phyloP scores from a whole-genome alignment of 2,888 invertebrate species.

The Octonoba sinensis region DNA sequence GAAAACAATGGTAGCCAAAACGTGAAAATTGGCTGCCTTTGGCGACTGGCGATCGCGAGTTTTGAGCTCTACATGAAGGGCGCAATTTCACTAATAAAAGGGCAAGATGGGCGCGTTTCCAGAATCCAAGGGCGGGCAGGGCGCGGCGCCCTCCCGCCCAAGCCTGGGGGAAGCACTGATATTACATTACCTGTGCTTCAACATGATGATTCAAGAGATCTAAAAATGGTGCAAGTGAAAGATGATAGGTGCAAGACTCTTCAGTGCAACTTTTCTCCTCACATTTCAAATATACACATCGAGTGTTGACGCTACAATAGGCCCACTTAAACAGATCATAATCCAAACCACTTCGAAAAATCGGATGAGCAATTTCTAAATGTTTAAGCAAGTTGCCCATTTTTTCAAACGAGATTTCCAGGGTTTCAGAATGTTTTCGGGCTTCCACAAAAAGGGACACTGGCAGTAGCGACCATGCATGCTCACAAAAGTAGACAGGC shows the following conservation, averaged over 20 bases:
- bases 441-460: conserved; percentile 1
- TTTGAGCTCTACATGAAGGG: too few relatives aligned
- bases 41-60: too few relatives aligned
- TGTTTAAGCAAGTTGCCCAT: conserved; percentile 14
- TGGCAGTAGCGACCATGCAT: conserved; percentile 18
- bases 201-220: conserved; percentile 87
- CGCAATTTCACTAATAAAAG: too few relatives aligned
- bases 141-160: too few relatives aligned
- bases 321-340: conserved; percentile 80
- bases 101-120: too few relatives aligned
- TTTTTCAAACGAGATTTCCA: conserved; percentile 18
- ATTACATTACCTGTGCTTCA: conserved; percentile 46
- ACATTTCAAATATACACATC: conserved; percentile 81
- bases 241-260: conserved; percentile 31
- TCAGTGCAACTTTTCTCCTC: conserved; percentile 68
- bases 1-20: too few relatives aligned
- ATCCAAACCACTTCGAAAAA: conserved; percentile 74
- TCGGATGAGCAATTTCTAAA: conserved; percentile 73
- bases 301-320: conserved; percentile 86
- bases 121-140: too few relatives aligned
- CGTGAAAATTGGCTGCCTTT: too few relatives aligned
- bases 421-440: conserved; percentile 5
- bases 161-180: too few relatives aligned
- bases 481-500: conserved; percentile 21
- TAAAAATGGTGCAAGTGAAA: conserved; percentile 86